Evolutionary conservation across 2,888 invertebrate species (phyloP), one percentile per base, ranked within the genome.

Genomic region (Leucophenga maculata): DNA sequence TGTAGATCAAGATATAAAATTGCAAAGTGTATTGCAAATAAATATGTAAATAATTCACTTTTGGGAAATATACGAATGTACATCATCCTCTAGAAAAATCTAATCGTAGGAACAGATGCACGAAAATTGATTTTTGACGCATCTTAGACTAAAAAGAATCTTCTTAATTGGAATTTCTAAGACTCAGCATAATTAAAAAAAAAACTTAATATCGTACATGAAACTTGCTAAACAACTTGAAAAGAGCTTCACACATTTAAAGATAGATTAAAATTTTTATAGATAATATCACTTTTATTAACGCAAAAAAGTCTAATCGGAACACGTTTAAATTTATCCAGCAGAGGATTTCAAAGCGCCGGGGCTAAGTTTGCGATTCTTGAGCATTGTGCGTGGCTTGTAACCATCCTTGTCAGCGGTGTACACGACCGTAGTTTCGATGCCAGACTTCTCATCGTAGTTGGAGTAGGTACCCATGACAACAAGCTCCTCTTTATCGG

Each of bases 361-460:
- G 3, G 81, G 68, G 72, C 80, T 79, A 69, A 86, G 72, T 73
- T 86, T 87, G 57, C 86, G 85, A 44, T 86, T 86, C 76, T 87
- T 88, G 32, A 87, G 75, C 73, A 77, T 74, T 39, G 86, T 86
- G 26, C 84, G 83, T 2, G 88, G 69, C 54, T 86, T 86, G 74
- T 88, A 88, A 64, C 89, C 88, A 73, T 86, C 84, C 72, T 89
- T 88, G 65, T 88, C 89, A 65, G 88, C 88, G 3, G 87, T 88
- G 73, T 89, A 89, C 86, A 88, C 86, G 8, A 87, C 86, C 3
- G 85, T 77, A 13, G 86, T 84, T 18, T 86, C 86, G 39, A 74
- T 85, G 0, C 85, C 82, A 65, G 86, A 84, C 70, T 86, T 86
- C 71, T 86, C 86, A 72, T 86, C 85, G n/a, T 84, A 85, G 1